Conservation (phyloP, 2,797 vertebrate genomes). For the Eulemur rubriventer region DNA sequence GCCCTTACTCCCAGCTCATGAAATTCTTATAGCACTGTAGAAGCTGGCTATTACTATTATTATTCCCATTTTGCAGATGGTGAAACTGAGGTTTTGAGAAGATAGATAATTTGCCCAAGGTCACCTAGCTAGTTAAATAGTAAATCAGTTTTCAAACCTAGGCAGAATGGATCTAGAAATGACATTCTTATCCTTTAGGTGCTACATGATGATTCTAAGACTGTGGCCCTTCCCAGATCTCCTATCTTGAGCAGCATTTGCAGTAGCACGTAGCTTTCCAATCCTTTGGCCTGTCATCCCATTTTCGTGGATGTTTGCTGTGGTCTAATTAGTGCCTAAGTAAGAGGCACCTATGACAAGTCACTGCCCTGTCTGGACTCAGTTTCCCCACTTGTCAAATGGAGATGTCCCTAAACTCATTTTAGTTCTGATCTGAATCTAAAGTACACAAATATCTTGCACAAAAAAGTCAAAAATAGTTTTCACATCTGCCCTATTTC, state of each 20-base stretch:
- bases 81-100: not conserved
- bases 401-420: not conserved
- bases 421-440: not conserved
- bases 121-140: not conserved
- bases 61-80: not conserved
- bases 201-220: not conserved
- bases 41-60: not conserved
- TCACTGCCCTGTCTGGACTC: not conserved
- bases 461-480: constrained; percentile 8
- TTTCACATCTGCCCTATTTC: not conserved
- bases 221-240: not conserved
- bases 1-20: not conserved
- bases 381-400: not conserved
- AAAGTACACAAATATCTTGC: not conserved
- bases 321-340: not conserved
- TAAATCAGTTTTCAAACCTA: not conserved
- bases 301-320: not conserved
- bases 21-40: not conserved
- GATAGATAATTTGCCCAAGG: not conserved
- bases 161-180: not conserved
- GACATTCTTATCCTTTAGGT: not conserved
- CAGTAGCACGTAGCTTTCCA: not conserved
- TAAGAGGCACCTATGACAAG: not conserved
- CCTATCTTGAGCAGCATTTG: not conserved
- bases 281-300: not conserved